These are phyloP conservation scores for Temnothorax longispinosus DNA, from an alignment of 1,140 invertebrate genomes.

Conservation along the genomic window DNA sequence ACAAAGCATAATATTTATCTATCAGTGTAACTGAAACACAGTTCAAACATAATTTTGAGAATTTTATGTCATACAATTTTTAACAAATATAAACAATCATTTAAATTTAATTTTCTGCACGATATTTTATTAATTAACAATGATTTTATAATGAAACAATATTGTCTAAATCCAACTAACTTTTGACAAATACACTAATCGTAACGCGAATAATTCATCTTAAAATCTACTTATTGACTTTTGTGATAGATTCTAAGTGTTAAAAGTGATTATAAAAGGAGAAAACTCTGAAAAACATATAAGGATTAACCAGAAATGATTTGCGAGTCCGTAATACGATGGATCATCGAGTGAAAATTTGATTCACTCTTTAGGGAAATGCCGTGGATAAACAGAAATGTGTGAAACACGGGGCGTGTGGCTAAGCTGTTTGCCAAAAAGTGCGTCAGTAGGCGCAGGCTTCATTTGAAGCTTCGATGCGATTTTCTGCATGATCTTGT, in stretches of 20 bases:
- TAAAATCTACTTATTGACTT: slow-evolving; percentile 22
- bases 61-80: not conserved
- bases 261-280: slow-evolving; percentile 9
- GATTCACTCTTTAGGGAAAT: slow-evolving; percentile 81
- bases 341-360: not conserved
- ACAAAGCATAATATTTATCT: not conserved
- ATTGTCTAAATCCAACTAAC: not conserved
- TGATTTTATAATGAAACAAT: not conserved
- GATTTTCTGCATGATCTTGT: slow-evolving; percentile 78
- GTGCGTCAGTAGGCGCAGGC: slow-evolving; percentile 80
- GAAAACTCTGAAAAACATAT: not conserved
- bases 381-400: slow-evolving; percentile 85
- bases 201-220: not conserved
- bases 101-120: not conserved
- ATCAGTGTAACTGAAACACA: not conserved
- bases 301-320: not conserved
- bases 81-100: not conserved
- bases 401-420: slow-evolving; percentile 84
- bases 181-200: not conserved
- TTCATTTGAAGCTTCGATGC: slow-evolving; percentile 84
- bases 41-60: not conserved
- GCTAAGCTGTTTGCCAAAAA: slow-evolving; percentile 75
- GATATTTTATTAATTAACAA: slow-evolving; percentile 1
- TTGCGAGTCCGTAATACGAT: not conserved
- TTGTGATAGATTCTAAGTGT: slow-evolving; percentile 21